Percentiles rank a stretch among this genome's conserved stretches.
phyloP scores from a whole-genome alignment of 1,140 invertebrate species.

The Bombus cullumanus region DNA sequence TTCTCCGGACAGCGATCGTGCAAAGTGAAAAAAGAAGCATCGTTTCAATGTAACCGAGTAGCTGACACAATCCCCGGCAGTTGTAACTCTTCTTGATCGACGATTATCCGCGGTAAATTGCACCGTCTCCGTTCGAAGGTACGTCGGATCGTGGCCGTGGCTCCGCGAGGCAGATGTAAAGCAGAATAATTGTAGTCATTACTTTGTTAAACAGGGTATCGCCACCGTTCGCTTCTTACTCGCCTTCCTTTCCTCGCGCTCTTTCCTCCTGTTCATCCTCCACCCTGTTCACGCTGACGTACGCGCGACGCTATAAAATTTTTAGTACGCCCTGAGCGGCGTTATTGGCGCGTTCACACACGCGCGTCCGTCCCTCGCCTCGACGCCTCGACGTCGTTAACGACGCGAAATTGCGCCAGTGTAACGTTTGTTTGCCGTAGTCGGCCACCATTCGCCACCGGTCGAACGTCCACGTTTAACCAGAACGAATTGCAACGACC shows the following conservation, averaged over 20 bases:
- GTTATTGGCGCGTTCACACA: conserved; percentile 54
- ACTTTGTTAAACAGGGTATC: conserved; percentile 69
- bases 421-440: conserved; percentile 61
- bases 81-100: conserved; percentile 62
- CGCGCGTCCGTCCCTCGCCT: conserved; percentile 10
- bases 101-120: conserved; percentile 64
- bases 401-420: conserved; percentile 63
- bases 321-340: conserved; percentile 48
- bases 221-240: conserved; percentile 30
- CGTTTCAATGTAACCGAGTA: conserved; percentile 28
- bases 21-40: background rate
- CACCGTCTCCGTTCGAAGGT: conserved; percentile 14
- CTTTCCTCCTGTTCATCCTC: background rate
- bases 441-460: conserved; percentile 27
- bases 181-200: conserved; percentile 67
- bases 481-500: conserved; percentile 53
- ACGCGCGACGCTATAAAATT: conserved; percentile 65
- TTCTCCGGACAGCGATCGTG: background rate
- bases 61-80: conserved; percentile 52
- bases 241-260: background rate
- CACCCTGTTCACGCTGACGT: conserved; percentile 18
- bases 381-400: conserved; percentile 50
- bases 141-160: conserved; percentile 1
- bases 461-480: conserved; percentile 38
- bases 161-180: conserved; percentile 56